Evolutionary conservation across 2,113 vertebrate species (phyloP), one percentile per base, ranked within the genome.

Genomic region (Pipra filicauda): DNA sequence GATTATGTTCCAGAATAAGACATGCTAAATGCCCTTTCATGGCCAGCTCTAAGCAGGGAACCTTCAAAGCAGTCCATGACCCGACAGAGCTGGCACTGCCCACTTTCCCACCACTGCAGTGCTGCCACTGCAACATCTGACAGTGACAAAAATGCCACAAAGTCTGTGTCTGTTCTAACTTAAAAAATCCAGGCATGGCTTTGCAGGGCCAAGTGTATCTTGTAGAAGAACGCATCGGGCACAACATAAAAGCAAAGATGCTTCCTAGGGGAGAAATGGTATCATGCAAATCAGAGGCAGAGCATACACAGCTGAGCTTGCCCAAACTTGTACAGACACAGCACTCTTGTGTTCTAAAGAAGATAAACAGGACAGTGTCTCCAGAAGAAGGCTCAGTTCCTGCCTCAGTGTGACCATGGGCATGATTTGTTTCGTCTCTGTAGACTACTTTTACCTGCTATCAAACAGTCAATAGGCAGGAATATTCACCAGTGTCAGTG

Each of bases 331-430:
- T 76, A 61, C 48, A 85, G 52, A 79, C n/a, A 78, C 24, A 93
- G 39, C 16, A 28, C 31, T 61, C 0, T 0, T 0, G 27, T 6
- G 3, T 37, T 81, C 61, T 78, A 20, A 85, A 77, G 39, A 49
- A 27, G 33, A 59, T 33, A 78, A 69, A 91, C 61, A 91, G 22
- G 35, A 48, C 43, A 20, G 11, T 10, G 22, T 70, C 58, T 72
- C 85, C 75, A 79, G 80, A 55, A 86, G 69, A 17, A 74, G 30
- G 66, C 75, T 90, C 81, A 55, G 66, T 48, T 89, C 75, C 82
- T 79, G 65, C 23, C 55, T 89, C 52, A 85, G 49, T 49, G 58
- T 44, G 57, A 69, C 30, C 57, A 82, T 0, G 0, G 9, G 17
- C 49, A 76, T 7, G 7, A 73, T n/a, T 41, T 74, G 35, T 41